A percentile compares a stretch with the other conserved stretches of the same genome.
phyloP scores from a whole-genome alignment of 2,113 vertebrate species.

The Cygnus atratus region DNA sequence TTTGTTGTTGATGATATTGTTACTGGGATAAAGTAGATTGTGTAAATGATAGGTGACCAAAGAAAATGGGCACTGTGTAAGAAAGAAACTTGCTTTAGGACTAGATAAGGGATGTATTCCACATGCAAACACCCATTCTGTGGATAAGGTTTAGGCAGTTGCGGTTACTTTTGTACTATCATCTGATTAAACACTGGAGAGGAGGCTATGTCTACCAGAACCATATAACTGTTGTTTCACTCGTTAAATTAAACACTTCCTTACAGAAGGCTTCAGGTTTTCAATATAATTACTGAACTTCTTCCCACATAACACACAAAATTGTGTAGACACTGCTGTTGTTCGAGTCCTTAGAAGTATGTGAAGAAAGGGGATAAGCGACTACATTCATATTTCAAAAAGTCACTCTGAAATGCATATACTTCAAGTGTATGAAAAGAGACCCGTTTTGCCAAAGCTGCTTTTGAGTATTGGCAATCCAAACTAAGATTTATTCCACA shows the following conservation, averaged over 20 bases:
- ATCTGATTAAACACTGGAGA: background rate
- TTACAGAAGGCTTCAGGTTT: background rate
- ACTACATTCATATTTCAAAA: background rate
- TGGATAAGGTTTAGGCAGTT: background rate
- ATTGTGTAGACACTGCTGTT: background rate
- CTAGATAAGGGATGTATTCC: background rate
- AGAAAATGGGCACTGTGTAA: background rate
- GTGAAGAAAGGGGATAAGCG: background rate
- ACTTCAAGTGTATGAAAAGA: background rate
- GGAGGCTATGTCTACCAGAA: background rate
- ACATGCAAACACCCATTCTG: background rate
- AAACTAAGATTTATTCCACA: background rate
- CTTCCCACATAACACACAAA: background rate
- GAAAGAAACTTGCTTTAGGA: background rate
- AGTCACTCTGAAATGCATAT: background rate
- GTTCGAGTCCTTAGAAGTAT: background rate
- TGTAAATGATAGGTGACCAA: background rate
- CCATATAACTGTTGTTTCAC: background rate
- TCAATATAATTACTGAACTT: background rate
- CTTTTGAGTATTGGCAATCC: background rate
- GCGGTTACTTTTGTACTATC: fast-evolving
- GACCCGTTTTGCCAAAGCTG: background rate
- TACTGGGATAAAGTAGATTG: background rate
- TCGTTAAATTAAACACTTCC: background rate
- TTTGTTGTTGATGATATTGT: background rate